These are phyloP conservation scores for Arion vulgaris DNA, from an alignment of 1,140 invertebrate genomes.

Conservation along the genomic window DNA sequence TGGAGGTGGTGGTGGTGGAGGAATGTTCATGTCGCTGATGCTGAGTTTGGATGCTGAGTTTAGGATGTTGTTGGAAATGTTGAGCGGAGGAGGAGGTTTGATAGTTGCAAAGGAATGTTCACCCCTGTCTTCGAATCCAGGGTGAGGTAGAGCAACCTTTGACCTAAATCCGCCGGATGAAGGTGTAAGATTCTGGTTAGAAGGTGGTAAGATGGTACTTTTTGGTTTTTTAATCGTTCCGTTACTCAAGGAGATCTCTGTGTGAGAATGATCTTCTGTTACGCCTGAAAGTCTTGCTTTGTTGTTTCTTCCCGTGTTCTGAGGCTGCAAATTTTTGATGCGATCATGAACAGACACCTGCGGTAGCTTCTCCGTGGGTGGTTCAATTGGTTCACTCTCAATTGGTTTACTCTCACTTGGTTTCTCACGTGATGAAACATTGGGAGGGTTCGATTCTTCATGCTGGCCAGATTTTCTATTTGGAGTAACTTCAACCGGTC, in stretches of 20 bases:
- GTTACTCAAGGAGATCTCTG: conserved; percentile 43
- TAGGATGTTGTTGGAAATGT: background rate
- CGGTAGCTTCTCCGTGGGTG: background rate
- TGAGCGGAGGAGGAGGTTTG: conserved; percentile 65
- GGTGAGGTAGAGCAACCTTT: conserved; percentile 40
- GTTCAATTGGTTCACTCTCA: background rate
- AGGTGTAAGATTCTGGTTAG: background rate
- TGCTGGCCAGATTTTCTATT: conserved; percentile 35
- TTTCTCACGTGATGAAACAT: background rate
- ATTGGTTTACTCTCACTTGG: background rate
- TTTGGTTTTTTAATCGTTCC: conserved; percentile 40
- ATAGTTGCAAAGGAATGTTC: conserved; percentile 47
- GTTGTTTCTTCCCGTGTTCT: background rate
- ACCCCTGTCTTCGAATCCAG: conserved; percentile 55
- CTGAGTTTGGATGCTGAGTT: background rate
- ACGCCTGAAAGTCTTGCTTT: conserved; percentile 46
- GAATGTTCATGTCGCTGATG: conserved; percentile 57
- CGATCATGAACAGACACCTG: background rate
- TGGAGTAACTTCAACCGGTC: conserved; percentile 32
- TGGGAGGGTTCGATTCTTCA: background rate
- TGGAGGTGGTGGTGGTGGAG: conserved; percentile 62
- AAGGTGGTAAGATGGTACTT: background rate
- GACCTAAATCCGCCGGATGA: conserved; percentile 8
- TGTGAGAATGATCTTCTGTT: conserved; percentile 58
- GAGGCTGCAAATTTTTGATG: background rate